Evolutionary conservation across 1,140 invertebrate species (phyloP), one percentile per base, ranked within the genome.

Genomic region (Drosophila fuyamai): DNA sequence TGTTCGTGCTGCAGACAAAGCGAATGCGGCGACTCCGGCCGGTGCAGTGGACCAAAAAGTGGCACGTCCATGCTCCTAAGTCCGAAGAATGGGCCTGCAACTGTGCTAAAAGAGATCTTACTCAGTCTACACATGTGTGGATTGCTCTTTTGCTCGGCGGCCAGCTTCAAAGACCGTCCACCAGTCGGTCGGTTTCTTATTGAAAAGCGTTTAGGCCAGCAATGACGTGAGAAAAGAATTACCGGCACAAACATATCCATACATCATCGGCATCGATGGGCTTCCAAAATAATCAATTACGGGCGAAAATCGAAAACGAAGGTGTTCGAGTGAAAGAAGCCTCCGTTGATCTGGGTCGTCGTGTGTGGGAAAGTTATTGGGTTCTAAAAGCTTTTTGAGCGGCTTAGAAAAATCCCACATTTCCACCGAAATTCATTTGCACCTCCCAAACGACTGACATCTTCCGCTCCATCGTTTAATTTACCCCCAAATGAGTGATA

Each of bases 221-320:
- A 58, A 29, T 76, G 73, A 76, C 73, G 73, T 76, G 73, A 76
- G 73, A 76, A 76, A 76, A 76, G 61, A 76, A 76, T 59, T 76
- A 47, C 61, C 23, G 36, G 27, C 54, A 35, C 72, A 73, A 40
- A 55, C 12, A 46, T 27, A 9, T 40, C 41, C 63, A 54, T 55
- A 68, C 40, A 74, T 50, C 47, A 60, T 58, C 36, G n/a, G 51
- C 65, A 47, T 75, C 70, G 72, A 63, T 67, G 73, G 73, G 54
- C 55, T 54, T 59, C 54, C 55, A 66, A 76, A 68, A 76, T 76
- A 76, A 76, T 76, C 73, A 76, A 76, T 76, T 76, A 76, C 68
- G 10, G 36, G 47, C 55, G 53, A 57, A 70, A 58, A 62, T 43
- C 48, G 35, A 66, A 67, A 67, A 66, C 44, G 43, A 57, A 66